These are phyloP conservation scores for Scolopax rusticola DNA, from an alignment of 2,797 vertebrate species.

Conservation along the genomic window DNA sequence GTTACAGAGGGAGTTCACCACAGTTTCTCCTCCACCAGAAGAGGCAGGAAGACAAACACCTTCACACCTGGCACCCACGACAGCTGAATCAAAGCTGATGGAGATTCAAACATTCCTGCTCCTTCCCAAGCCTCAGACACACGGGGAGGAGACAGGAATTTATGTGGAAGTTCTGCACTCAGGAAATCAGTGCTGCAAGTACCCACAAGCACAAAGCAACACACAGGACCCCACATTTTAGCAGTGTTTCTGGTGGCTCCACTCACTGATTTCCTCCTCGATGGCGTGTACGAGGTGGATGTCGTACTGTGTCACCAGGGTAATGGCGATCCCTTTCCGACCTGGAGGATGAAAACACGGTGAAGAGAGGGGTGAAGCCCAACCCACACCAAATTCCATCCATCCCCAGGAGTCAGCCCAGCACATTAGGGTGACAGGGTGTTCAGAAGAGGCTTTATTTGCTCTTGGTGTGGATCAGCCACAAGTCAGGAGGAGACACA, in stretches of 20 bases:
- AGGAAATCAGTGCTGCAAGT: background rate
- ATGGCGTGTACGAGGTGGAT: constrained; percentile 93
- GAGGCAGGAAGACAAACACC: rapidly evolving
- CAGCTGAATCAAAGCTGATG: background rate
- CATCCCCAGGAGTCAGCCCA: rapidly evolving
- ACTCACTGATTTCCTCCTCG: constrained; percentile 91
- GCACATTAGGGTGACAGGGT: rapidly evolving
- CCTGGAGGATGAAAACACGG: constrained; percentile 74
- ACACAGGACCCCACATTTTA: rapidly evolving
- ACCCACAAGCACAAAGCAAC: background rate
- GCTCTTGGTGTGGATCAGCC: background rate
- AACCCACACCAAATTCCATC: background rate
- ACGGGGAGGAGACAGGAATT: background rate
- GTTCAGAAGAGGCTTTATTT: background rate
- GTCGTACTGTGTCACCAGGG: constrained; percentile 96
- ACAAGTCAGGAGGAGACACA: rapidly evolving
- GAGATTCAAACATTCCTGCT: background rate
- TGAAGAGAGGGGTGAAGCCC: background rate
- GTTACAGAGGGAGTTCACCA: background rate
- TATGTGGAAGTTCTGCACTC: background rate
- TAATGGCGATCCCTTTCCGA: constrained; percentile 90
- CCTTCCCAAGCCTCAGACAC: background rate
- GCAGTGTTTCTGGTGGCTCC: background rate
- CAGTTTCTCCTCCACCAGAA: background rate
- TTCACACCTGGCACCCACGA: background rate